These are phyloP conservation scores for Columba janthina DNA, from an alignment of 2,113 vertebrate species.

Conservation along the genomic window DNA sequence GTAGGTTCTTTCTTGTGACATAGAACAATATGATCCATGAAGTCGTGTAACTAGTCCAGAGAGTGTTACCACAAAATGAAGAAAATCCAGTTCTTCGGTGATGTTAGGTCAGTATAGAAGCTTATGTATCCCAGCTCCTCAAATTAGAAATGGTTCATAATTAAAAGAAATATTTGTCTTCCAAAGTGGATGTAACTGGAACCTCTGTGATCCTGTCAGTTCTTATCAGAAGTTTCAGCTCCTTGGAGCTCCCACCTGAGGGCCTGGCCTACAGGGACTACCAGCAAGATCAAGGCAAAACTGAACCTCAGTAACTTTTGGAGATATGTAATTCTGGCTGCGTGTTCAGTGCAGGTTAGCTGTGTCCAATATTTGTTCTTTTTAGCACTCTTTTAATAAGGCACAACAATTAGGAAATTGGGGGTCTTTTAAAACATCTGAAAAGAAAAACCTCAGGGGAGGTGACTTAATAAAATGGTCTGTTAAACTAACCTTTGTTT, in stretches of 20 bases:
- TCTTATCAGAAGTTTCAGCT: background rate
- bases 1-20: background rate
- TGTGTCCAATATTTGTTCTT: background rate
- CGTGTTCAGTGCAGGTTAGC: background rate
- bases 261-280: rapidly evolving
- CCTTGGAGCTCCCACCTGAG: background rate
- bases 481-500: slow-evolving; percentile 19
- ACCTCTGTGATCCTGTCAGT: background rate
- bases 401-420: background rate
- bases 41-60: background rate
- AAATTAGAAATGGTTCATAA: background rate
- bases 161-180: background rate
- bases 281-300: background rate
- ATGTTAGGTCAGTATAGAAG: background rate
- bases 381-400: background rate
- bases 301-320: background rate
- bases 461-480: background rate
- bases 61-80: background rate
- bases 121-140: background rate
- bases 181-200: background rate
- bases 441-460: background rate
- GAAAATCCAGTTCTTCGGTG: background rate
- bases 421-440: background rate
- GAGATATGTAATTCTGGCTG: background rate
- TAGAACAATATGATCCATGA: background rate